Percentiles rank a stretch among this genome's conserved stretches.
Conservation (phyloP, 2,888 invertebrate species). For the Strigamia crassipes region DNA sequence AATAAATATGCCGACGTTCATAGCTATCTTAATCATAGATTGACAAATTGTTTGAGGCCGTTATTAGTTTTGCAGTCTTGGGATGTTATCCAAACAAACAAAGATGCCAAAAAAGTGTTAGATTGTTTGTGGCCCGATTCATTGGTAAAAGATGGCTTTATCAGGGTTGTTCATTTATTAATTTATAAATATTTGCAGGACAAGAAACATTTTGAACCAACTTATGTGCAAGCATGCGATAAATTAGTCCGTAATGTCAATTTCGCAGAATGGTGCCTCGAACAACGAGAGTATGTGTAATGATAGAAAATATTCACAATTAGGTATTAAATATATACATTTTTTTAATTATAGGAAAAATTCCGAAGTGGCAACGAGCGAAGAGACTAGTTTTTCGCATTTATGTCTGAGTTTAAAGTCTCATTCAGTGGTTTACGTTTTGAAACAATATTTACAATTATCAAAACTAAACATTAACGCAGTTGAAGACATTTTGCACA, state of each 20-base stretch:
- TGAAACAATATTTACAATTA: constrained; percentile 2
- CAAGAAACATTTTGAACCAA: constrained; percentile 24
- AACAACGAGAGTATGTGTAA: background rate
- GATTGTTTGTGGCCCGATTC: constrained; percentile 1
- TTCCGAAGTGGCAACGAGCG: background rate
- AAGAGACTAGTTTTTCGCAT: background rate
- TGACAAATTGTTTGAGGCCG: background rate
- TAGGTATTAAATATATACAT: background rate
- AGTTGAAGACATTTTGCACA: background rate
- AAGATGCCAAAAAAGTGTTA: background rate
- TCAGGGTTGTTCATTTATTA: background rate
- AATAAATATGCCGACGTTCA: background rate
- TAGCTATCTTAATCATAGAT: background rate
- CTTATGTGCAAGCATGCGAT: constrained; percentile 13
- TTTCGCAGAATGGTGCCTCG: background rate
- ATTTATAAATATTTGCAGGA: background rate
- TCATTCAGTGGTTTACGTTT: background rate
- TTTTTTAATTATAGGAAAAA: background rate
- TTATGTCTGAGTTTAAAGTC: background rate
- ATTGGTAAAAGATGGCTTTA: background rate
- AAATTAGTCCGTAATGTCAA: background rate
- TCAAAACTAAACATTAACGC: background rate
- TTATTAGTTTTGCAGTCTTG: background rate
- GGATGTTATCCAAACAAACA: background rate
- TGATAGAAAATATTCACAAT: background rate